Conservation (phyloP, 2,888 invertebrate genomes). For the Leptopilina drosophilae region DNA sequence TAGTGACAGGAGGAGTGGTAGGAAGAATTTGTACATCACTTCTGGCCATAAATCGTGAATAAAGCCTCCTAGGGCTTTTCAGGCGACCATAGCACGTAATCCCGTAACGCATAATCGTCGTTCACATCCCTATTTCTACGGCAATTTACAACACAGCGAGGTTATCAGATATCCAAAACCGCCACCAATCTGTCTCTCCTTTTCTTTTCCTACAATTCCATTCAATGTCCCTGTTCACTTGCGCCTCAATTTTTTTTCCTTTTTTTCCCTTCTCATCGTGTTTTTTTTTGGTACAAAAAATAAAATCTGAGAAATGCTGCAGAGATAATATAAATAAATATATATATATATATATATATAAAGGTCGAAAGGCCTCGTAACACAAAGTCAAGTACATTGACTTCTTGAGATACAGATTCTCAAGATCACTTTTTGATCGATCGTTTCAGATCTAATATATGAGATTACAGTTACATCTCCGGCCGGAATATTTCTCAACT, state of each 20-base stretch:
- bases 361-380: conserved; percentile 6
- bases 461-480: conserved; percentile 5
- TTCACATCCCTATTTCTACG: conserved; percentile 6
- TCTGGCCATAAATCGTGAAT: conserved; percentile 15
- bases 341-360: not conserved
- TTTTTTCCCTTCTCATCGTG: not conserved
- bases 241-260: not conserved
- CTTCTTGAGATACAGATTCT: not conserved
- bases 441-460: not conserved
- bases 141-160: not conserved
- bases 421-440: conserved; percentile 19
- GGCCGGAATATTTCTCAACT: not conserved
- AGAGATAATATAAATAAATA: too few species aligned
- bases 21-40: conserved; percentile 27
- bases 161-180: conserved; percentile 19
- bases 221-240: not conserved
- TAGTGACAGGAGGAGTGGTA: conserved; percentile 30
- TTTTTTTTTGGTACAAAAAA: not conserved
- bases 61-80: conserved; percentile 23
- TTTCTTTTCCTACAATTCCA: not conserved
- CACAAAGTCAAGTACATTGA: conserved; percentile 10
- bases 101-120: conserved; percentile 25
- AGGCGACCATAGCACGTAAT: conserved; percentile 9
- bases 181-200: conserved; percentile 6
- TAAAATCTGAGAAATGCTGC: not conserved